Percentiles rank a stretch among this genome's conserved stretches.
Evolutionary conservation across 1,140 invertebrate species (phyloP).

Genomic region (Drosophila burlai): DNA sequence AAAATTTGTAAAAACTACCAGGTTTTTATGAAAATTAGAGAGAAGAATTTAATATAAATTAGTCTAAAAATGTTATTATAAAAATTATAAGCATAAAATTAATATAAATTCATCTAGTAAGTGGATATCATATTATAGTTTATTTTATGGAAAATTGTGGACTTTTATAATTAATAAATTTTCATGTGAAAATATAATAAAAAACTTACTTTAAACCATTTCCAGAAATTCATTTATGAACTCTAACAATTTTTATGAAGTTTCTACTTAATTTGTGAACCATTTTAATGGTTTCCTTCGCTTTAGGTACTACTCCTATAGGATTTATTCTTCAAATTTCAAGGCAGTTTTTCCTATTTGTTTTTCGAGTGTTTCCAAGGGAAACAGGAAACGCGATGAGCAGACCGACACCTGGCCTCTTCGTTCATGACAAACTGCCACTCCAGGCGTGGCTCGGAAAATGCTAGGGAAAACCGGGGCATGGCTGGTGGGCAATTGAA

Average conservation of each 20-base stretch:
- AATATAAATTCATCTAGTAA: too few species aligned
- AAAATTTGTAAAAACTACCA: not conserved
- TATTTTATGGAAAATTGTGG: not conserved
- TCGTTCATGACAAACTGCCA: constrained; percentile 68
- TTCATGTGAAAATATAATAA: too few species aligned
- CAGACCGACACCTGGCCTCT: constrained; percentile 43
- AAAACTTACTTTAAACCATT: not conserved
- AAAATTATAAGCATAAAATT: too few species aligned
- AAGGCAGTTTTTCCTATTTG: not conserved
- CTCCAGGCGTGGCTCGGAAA: constrained; percentile 53
- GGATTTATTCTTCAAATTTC: not conserved
- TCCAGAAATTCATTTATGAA: not conserved
- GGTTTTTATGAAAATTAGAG: too few species aligned
- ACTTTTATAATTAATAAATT: not conserved
- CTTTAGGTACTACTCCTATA: not conserved
- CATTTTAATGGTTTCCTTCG: not conserved
- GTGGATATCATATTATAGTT: too few species aligned
- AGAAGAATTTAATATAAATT: not conserved
- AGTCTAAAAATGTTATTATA: too few species aligned
- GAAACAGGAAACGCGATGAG: constrained; percentile 50
- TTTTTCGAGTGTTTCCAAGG: constrained; percentile 6
- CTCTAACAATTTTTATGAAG: not conserved
- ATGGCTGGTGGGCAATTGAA: constrained; percentile 58
- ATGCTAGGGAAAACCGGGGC: constrained; percentile 3
- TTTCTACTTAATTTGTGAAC: too few species aligned